Evolutionary conservation across 2,797 vertebrate genomes (phyloP), one percentile per base, ranked within the genome.

Genomic region (Peromyscus aztecus): DNA sequence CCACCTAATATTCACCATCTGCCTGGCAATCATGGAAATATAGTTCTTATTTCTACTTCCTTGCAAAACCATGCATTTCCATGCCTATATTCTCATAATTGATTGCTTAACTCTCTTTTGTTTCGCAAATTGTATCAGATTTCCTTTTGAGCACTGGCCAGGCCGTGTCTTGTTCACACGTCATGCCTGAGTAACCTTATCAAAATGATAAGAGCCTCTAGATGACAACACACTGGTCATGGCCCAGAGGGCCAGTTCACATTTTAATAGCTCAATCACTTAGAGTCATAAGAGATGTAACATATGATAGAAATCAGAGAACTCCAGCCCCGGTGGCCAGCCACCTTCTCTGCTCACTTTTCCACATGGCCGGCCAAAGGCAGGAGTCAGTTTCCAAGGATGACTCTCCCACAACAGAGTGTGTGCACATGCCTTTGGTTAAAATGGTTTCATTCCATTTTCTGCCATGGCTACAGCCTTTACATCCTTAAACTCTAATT

Each of bases 251-350:
- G 76, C 55, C 69, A 86, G 57, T 94, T 95, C 90, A 55, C 63
- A 49, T 94, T 96, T 97, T 91, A 93, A 95, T 95, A 95, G 40
- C 37, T 52, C 7, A 93, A 55, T 94, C 90, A 82, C 57, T 73
- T 77, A 71, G 94, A 80, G 78, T 40, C 21, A 87, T 89, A 92
- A 73, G 87, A 95, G 71, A 95, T 24, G 1, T 69, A 86, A 83
- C n/a, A 59, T 3, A 57, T 4, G 85, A 69, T 75, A 69, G 63
- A 91, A 92, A 81, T 71, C 46, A 6, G 24, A 91, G 37, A 46
- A 19, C 24, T 31, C 13, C 12, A 83, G 37, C 19, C 0, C 40
- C 19, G 13, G 37, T 0, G 4, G 52, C 69, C 75, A 49, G 2
- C 6, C 6, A 4, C 52, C 21, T 89, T 77, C 86, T 89, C 43